Base-by-base conservation (phyloP, 2,888 invertebrate genomes). In the Nyleta sp. region DNA sequence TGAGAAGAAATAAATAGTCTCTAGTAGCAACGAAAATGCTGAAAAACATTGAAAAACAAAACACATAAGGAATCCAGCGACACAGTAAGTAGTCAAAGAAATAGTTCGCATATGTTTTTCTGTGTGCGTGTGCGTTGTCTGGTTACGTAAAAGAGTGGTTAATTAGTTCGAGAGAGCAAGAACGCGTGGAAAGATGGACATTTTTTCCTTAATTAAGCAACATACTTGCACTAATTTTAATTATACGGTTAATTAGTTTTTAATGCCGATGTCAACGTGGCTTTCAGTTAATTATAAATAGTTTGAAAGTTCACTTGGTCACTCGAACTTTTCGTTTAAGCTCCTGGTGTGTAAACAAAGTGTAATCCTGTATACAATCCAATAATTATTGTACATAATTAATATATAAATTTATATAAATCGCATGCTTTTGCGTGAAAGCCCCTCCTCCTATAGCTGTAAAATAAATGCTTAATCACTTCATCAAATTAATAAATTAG, bases 391-490 rank as follows among this genome's bases (percentile, higher is more conserved):
- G 84, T 81, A 80, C 82, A 81, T 83, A 81, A 79, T 82, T 76
- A 84, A 83, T 84, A 84, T 80, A 80, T 81, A 85, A 84, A 84
- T 82, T 80, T 78, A 77, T 80, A 81, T 78, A 81, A 83, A 83
- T 87, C 81, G 73, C 88, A 89, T 88, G 87, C 88, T 81, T 80
- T 87, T 85, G 86, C 85, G 83, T 85, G 83, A 86, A 90, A 89
- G 89, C 90, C 88, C 90, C 89, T 89, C 85, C 89, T 89, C 89
- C 88, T 90, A 78, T 72, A 86, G 88, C 88, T 89, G 88, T 87
- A 89, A 86, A 88, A 88, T 86, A 88, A 89, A 87, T 83, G 84
- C 83, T 80, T 82, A 83, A 85, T 87, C 86, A 85, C 87, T 84
- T 84, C 80, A 84, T 81, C 81, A 85, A 86, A 88, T 88, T 88